phyloP scores from a whole-genome alignment of 2,888 invertebrate species.

The Amblyjoppa fuscipennis region DNA sequence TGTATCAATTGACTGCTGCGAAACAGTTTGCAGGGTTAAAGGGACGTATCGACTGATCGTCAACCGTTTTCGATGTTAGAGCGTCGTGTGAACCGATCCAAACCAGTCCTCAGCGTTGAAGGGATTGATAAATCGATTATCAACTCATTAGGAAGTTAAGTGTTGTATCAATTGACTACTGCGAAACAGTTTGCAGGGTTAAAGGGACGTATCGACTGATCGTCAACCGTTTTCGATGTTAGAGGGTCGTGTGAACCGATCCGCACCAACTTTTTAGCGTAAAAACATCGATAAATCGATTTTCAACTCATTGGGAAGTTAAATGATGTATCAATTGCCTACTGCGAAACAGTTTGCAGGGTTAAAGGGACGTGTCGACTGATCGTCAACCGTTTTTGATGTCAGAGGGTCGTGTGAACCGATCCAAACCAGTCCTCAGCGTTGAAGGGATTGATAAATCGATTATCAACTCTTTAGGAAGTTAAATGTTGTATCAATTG shows the following conservation, averaged over 20 bases:
- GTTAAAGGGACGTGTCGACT: neutral
- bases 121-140: neutral
- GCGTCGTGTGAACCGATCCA: no score
- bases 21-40: neutral
- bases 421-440: neutral
- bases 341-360: neutral
- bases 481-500: neutral
- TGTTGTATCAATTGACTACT: no score
- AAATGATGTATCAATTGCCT: no score
- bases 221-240: no score
- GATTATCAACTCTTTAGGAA: neutral
- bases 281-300: neutral
- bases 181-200: neutral
- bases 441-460: no score
- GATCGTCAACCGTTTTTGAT: neutral
- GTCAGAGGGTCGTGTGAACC: neutral
- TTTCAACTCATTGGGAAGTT: no score
- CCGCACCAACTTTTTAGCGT: no score
- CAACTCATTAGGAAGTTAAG: no score
- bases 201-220: neutral
- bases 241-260: neutral
- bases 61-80: neutral
- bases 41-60: neutral
- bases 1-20: no score
- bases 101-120: no score